A percentile compares a stretch with the other conserved stretches of the same genome.
phyloP scores from a whole-genome alignment of 2,888 invertebrate genomes.

The Encarsia formosa region DNA sequence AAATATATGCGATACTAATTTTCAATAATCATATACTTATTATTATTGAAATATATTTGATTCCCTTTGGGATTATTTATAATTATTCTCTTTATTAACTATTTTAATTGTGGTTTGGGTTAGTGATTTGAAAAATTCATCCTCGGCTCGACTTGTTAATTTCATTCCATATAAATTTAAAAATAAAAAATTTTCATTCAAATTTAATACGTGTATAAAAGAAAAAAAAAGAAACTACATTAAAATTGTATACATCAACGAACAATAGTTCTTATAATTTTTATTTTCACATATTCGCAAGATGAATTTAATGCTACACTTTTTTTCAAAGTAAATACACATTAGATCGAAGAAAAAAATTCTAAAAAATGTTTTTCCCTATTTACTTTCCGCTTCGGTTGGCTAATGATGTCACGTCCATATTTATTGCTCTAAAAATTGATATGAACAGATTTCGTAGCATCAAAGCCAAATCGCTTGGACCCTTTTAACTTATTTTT shows the following conservation, averaged over 20 bases:
- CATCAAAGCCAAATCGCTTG: conserved; percentile 24
- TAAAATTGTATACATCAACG: no score
- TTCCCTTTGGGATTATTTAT: conserved; percentile 2
- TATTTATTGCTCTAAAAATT: conserved; percentile 17
- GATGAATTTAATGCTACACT: neutral
- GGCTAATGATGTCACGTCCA: conserved; percentile 19
- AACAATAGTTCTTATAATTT: no score
- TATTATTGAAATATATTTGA: conserved; percentile 13
- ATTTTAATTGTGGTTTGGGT: neutral
- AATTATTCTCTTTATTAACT: neutral
- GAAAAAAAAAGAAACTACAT: no score
- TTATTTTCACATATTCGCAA: neutral
- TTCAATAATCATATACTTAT: neutral
- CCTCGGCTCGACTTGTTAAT: neutral
- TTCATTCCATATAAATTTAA: no score
- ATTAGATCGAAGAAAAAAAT: conserved; percentile 21
- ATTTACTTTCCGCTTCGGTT: conserved; percentile 12
- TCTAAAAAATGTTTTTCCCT: conserved; percentile 15
- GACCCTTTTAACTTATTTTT: conserved; percentile 15
- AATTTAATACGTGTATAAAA: no score
- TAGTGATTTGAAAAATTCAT: conserved; percentile 1
- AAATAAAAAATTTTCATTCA: no score
- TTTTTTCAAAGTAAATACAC: neutral
- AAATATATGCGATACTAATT: conserved; percentile 3
- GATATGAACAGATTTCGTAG: conserved; percentile 22